Conservation (phyloP, 2,797 vertebrate genomes). For the Danio tinwini region DNA sequence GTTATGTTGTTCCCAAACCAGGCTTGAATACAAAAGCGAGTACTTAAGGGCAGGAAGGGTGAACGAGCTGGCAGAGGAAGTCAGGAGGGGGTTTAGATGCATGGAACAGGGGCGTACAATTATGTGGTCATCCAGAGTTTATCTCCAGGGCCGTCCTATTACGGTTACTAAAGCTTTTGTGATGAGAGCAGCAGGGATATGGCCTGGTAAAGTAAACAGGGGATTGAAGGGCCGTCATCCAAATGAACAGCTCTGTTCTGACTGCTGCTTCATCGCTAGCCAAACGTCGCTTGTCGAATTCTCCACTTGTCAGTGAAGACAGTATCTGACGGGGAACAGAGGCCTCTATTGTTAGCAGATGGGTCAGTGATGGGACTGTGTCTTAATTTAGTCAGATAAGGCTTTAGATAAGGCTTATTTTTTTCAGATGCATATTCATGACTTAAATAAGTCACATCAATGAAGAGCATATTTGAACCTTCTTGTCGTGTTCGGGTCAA, state of each 20-base stretch:
- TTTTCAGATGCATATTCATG: not conserved
- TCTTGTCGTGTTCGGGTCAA: too few species aligned
- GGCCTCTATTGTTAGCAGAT: not conserved
- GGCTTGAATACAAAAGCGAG: conserved; percentile 11
- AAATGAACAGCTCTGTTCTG: conserved; percentile 55
- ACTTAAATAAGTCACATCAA: not conserved
- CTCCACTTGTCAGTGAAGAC: conserved; percentile 38
- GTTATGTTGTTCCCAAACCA: conserved; percentile 9
- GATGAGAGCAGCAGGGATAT: conserved; percentile 71
- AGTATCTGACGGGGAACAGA: conserved; percentile 41
- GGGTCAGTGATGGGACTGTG: not conserved
- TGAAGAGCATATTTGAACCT: not conserved
- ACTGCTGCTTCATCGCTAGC: conserved; percentile 65
- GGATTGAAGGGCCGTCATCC: conserved; percentile 57
- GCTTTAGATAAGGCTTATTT: not conserved
- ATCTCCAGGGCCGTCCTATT: conserved; percentile 69
- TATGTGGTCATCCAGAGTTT: conserved; percentile 48
- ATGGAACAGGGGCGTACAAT: conserved; percentile 22
- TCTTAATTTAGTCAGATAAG: not conserved
- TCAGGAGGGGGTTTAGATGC: conserved; percentile 2
- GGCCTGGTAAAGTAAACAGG: conserved; percentile 72
- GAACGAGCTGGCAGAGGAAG: conserved; percentile 30
- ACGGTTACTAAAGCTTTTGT: conserved; percentile 60
- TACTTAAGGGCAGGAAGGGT: conserved; percentile 26
- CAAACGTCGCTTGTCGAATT: conserved; percentile 58